Evolutionary conservation across 2,113 vertebrate genomes (phyloP).

Genomic region (Crotophaga sulcirostris): DNA sequence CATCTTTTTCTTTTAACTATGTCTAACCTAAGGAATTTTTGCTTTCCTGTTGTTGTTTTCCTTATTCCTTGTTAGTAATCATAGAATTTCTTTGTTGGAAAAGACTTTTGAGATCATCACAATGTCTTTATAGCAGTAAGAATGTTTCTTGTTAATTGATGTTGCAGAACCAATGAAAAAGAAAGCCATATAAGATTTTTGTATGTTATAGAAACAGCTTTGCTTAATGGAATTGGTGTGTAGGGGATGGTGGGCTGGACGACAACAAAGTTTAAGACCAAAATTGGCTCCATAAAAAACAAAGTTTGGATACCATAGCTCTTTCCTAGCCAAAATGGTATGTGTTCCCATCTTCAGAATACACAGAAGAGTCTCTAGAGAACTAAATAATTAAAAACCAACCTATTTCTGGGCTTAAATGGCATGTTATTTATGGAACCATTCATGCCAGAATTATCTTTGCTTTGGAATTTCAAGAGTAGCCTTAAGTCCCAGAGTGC

Average conservation of each 20-base stretch:
- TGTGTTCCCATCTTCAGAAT: not conserved
- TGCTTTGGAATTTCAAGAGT: not conserved
- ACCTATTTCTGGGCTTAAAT: not conserved
- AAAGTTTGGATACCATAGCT: not conserved
- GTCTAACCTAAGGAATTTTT: not conserved
- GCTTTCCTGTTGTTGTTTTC: not conserved
- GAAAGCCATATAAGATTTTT: not conserved
- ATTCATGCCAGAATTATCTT: not conserved
- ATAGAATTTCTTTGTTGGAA: too few species aligned
- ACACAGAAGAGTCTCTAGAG: not conserved
- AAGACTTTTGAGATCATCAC: too few species aligned
- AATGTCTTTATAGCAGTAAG: not conserved
- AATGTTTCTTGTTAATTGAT: not conserved
- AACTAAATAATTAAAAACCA: not conserved
- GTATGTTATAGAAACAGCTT: not conserved
- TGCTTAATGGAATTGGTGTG: too few species aligned
- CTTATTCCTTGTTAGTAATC: not conserved
- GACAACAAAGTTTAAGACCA: not conserved
- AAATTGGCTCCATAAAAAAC: not conserved
- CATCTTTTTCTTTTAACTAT: not conserved
- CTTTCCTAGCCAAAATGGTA: not conserved
- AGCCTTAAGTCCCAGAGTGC: not conserved
- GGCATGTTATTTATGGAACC: not conserved
- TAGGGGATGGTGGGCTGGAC: accelerated
- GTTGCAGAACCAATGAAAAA: not conserved